Base-by-base conservation (phyloP, 2,888 invertebrate species). In the Elmis aenea region DNA sequence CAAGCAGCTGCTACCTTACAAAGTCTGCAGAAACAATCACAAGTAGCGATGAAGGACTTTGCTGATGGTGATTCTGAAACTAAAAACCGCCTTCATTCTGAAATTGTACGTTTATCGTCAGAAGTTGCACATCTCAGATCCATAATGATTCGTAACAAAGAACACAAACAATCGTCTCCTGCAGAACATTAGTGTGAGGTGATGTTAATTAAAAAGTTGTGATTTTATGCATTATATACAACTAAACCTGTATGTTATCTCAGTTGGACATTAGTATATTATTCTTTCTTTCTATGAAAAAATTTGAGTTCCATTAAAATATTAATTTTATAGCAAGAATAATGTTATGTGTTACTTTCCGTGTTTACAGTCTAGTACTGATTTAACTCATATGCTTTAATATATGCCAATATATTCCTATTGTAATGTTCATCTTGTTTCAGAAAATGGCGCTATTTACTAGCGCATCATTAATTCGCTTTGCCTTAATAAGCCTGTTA, bases 41-140 rank as follows among this genome's bases (percentile, higher is more conserved):
- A 63, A 35, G 46, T 58, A 58, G 70, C 66, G 61, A 42, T 60
- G 57, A 33, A 52, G 21, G 51, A 54, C 21, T 44, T 45, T 10
- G 53, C 52, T 11, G 48, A 49, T 6, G 51, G 47, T 2, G 67
- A 69, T 18, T 74, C 75, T 29, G 80, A 82, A 48, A 79, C 79
- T 48, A 81, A 85, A 59, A 76, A 80, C 44, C 84, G 85, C 63
- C 74, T 93, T 8, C 88, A 89, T 62, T 84, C 84, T 2, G 87
- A 94, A 67, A 73, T 95, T 50, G 88, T 86, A 55, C 78, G 88
- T 52, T 77, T 95, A 13, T 91, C 92, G 18, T 85, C 86, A 1
- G 94, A 95, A 69, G 91, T 95, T 48, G 91, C 89, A 30, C 86
- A 84, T 48, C 79, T 95, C 4, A 90, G 92, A 65, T 83, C 83